phyloP scores from a whole-genome alignment of 2,797 vertebrate genomes.

The Balearica regulorum region DNA sequence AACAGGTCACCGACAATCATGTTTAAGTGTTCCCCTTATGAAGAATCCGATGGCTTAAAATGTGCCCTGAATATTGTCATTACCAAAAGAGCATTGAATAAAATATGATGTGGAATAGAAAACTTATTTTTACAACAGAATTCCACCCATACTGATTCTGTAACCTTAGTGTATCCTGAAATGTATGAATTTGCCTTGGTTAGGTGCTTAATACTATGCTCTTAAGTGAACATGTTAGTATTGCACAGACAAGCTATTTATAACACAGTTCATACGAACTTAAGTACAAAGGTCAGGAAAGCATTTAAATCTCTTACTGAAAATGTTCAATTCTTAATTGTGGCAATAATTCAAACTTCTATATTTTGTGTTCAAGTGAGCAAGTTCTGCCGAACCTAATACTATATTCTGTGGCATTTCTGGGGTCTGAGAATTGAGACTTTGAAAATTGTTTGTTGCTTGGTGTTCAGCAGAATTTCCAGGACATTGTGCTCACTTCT shows the following conservation, averaged over 20 bases:
- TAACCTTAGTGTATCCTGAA: not conserved
- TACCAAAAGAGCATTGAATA: not conserved
- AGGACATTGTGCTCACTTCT: not conserved
- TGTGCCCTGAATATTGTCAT: not conserved
- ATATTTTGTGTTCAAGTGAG: not conserved
- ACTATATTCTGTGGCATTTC: not conserved
- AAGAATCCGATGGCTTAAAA: not conserved
- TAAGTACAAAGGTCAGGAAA: constrained; percentile 2
- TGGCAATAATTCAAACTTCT: not conserved
- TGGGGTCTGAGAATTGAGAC: not conserved
- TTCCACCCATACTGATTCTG: not conserved
- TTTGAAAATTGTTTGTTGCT: not conserved
- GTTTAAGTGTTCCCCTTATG: not conserved
- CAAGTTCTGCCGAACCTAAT: not conserved
- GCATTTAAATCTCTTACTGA: not conserved
- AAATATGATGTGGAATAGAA: not conserved
- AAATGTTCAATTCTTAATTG: not conserved
- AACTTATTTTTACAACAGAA: not conserved
- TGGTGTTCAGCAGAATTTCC: not conserved
- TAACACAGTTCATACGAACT: not conserved
- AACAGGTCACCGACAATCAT: not conserved
- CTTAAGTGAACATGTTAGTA: not conserved
- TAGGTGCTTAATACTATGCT: not conserved
- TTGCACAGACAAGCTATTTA: not conserved
- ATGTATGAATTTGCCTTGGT: not conserved